Base-by-base conservation (phyloP, 2,113 vertebrate genomes). In the Silurus meridionalis region DNA sequence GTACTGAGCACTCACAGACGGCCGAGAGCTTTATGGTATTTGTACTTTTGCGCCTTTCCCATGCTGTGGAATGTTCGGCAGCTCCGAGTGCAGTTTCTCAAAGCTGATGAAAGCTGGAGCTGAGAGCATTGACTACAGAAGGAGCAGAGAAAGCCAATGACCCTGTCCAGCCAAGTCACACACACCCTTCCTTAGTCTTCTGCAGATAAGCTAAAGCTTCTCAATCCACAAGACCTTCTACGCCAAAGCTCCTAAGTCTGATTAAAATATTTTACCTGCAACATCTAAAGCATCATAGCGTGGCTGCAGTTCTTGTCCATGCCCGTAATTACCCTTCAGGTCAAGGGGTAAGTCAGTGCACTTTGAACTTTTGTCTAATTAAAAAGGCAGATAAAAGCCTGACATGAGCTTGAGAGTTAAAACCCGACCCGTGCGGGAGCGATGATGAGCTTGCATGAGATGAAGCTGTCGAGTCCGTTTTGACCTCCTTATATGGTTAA, bases 181-280 rank as follows among this genome's bases (percentile, higher is more conserved):
- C 58, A 67, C 75, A 46, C 63, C 28, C 84, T 57, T 50, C 46
- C 17, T 23, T 10, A 69, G 52, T 46, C 75, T 72, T 25, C 60
- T 80, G 78, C 77, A 63, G 55, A 71, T 66, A 75, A 88, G 78
- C 28, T 87, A n/a, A 63, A 85, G 91, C 90, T 90, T 89, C 89
- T 87, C 86, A 75, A 88, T 90, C 90, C 90, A 88, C 89, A 89
- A 90, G 90, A 91, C 85, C 88, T 87, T 85, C 89, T 83, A 86
- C 87, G 85, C 88, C 83, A 87, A 69, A 81, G 88, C 87, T 89
- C 55, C 55, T 64, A 15, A 78, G 88, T 91, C 90, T 92, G 87
- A 85, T 89, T 89, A 80, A 88, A 89, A 88, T 67, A 83, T 79
- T 80, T 83, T 74, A 67, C 75, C 67, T 48, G 46, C n/a, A 72